Base-by-base conservation (phyloP, 2,113 vertebrate species). In the Pavo muticus region DNA sequence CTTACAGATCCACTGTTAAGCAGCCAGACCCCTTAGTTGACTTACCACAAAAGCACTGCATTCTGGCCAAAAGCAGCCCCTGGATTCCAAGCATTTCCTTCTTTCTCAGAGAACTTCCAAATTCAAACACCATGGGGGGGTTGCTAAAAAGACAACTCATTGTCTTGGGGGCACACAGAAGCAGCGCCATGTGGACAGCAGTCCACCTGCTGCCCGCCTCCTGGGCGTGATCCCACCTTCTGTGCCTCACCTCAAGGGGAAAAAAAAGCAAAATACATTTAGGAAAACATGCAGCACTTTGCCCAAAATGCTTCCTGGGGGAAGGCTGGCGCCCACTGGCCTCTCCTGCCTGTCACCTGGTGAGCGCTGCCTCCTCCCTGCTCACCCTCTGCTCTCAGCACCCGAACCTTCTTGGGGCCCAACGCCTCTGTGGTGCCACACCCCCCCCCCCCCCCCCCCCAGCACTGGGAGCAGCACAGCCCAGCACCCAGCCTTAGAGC, bases 121-220 rank as follows among this genome's bases (percentile, higher is more conserved):
- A 64, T 54, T 76, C 37, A 54, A n/a, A 32, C 5, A 10, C 19
- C 2, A 6, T 0, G 3, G 9, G 10, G 11, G 5, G 15, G 19
- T 0, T 37, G 8, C 42, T 56, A 32, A 65, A 29, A 50, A 77
- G 57, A 57, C 25, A 27, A 54, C 52, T 68, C n/a, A 25, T 56
- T 56, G 61, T 24, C 57, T 25, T 40, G 59, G 60, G 70, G 30
- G n/a, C n/a, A 45, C 11, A 35, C 39, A 54, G 61, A 69, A 45
- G 48, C 56, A 45, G n/a, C 10, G 13, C n/a, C 18, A 19, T 61
- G 44, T n/a, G 24, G 44, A 42, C 20, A 39, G 40, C 25, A 19
- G 59, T 40, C 35, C 24, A 74, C 64, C 61, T 80, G 37, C 78
- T 50, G 47, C 56, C 67, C 20, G 67, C 11, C 61, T 19, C 47